Conservation (phyloP, 2,113 vertebrate genomes). For the Labeo catla region DNA sequence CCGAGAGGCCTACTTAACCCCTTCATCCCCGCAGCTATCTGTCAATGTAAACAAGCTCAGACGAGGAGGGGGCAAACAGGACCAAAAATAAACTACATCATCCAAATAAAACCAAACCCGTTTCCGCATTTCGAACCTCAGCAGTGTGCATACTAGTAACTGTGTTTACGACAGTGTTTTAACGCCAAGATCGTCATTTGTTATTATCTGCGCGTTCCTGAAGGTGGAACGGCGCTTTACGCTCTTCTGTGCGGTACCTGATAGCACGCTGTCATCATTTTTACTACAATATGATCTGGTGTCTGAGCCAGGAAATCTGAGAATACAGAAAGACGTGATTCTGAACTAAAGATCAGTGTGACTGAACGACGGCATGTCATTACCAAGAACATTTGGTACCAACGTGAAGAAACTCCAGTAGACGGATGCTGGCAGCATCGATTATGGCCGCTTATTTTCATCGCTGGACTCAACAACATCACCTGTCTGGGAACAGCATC, state of each 20-base stretch:
- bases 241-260: not conserved
- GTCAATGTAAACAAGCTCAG: constrained; percentile 80
- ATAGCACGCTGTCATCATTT: constrained; percentile 10
- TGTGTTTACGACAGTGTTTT: constrained; percentile 1
- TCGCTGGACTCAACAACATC: constrained; percentile 59
- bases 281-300: not conserved
- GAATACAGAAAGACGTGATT: not conserved
- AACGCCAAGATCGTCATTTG: constrained; percentile 17
- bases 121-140: not conserved
- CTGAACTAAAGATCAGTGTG: not conserved
- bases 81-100: constrained; percentile 66
- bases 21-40: constrained; percentile 61
- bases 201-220: constrained; percentile 1
- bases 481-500: constrained; percentile 56
- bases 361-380: not conserved
- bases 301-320: constrained; percentile 19
- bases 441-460: constrained; percentile 58
- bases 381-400: constrained; percentile 26
- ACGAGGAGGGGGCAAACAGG: constrained; percentile 68
- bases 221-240: constrained; percentile 4
- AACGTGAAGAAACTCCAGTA: not conserved
- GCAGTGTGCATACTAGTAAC: not conserved
- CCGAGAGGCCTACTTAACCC: constrained; percentile 76
- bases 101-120: constrained; percentile 44
- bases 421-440: constrained; percentile 52